Evolutionary conservation across 2,113 vertebrate genomes (phyloP), one percentile per base, ranked within the genome.

Genomic region (Cryptomyrus ogoouensis): DNA sequence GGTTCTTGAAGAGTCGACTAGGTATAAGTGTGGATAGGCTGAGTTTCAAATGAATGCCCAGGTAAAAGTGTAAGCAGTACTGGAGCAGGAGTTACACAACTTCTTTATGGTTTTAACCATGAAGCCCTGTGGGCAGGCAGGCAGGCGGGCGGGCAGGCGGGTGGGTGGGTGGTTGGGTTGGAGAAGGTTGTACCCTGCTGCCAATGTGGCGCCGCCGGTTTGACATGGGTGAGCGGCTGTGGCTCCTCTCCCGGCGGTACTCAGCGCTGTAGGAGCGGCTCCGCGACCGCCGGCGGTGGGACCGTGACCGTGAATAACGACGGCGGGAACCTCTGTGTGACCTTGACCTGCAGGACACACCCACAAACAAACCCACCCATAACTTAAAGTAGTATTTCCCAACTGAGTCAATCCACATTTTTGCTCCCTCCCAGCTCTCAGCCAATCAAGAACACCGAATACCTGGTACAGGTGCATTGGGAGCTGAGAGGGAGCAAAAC

Each of bases 141-240:
- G 5, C 17, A 5, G 52, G 7, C 3, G 13, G 50, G 13, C 12
- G 0, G 62, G 8, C 24, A 3, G 24, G 6, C 0, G 49, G 49
- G 12, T 2, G 47, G 47, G 47, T 49, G 47, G 49, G 49, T 50
- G 49, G 49, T 15, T 50, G 13, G 49, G 49, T 50, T 66, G n/a
- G 62, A 70, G 10, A 70, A 66, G 31, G 56, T 90, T 96, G 3
- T 96, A 99, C 98, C 93, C 98, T 95, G 94, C 98, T 98, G 19
- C 98, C 98, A 12, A 98, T 96, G 91, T 99, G 98, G 31, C 98
- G 96, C 6, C 98, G 95, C 42, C 98, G 97, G 91, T 97, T 98
- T 91, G 98, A 99, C 98, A 99, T 99, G 86, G 98, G 98, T 31
- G 98, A 99, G 88, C 97, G 98, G 93, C 98, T 99, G 91, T 98